These are phyloP conservation scores for Nudaria mundana DNA, from an alignment of 2,888 invertebrate species.

Conservation along the genomic window DNA sequence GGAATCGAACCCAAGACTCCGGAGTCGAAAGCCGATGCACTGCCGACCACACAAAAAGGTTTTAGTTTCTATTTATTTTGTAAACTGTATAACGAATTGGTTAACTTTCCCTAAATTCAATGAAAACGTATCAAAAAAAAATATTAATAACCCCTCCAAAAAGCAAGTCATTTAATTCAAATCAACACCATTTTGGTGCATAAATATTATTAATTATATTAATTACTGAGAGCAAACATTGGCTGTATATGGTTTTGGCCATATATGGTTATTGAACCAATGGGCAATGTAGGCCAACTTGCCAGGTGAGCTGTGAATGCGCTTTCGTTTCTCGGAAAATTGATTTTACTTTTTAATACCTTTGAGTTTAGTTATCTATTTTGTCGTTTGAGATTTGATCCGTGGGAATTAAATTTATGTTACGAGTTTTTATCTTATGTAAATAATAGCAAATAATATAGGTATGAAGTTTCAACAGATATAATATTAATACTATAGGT, in stretches of 20 bases:
- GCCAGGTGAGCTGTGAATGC: constrained; percentile 19
- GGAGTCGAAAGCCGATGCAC: too few relatives aligned
- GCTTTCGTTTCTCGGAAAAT: constrained; percentile 28
- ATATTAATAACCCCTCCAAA: constrained; percentile 1
- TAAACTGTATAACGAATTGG: too few relatives aligned
- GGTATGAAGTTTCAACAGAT: too few relatives aligned
- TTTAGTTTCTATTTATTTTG: too few relatives aligned
- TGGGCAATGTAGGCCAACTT: constrained; percentile 36
- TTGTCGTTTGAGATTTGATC: not conserved
- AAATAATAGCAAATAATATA: too few relatives aligned
- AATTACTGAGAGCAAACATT: constrained; percentile 31
- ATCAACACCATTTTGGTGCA: constrained; percentile 26
- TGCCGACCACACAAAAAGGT: too few relatives aligned
- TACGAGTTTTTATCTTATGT: not conserved
- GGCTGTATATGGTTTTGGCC: constrained; percentile 31
- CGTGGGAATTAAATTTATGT: not conserved
- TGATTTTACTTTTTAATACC: constrained; percentile 13
- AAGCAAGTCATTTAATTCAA: constrained; percentile 25
- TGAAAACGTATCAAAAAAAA: not conserved
- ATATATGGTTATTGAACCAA: constrained; percentile 30
- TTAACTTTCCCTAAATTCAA: too few relatives aligned
- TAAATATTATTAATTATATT: constrained; percentile 33
- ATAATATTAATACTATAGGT: too few relatives aligned
- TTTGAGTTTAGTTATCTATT: constrained; percentile 1
- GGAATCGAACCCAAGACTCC: too few relatives aligned